Conservation (phyloP, 2,113 vertebrate genomes). For the Pomatostomus ruficeps region DNA sequence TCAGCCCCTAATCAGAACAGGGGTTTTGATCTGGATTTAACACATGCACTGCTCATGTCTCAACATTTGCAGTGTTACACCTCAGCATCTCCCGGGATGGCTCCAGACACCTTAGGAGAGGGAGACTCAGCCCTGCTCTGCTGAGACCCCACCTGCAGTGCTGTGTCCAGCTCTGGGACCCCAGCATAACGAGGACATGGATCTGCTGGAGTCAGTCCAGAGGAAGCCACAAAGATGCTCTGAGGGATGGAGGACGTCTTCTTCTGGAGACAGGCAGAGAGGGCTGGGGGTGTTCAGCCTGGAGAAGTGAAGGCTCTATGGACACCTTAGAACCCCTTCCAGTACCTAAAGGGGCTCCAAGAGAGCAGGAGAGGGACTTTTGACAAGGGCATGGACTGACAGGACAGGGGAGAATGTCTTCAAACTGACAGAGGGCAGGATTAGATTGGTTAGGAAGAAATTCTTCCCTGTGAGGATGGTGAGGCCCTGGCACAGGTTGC, state of each 20-base stretch:
- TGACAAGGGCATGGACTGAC: not conserved
- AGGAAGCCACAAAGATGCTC: not conserved
- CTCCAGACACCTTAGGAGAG: not conserved
- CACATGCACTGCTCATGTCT: fast-evolving
- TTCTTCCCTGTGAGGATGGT: not conserved
- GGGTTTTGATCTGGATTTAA: not conserved
- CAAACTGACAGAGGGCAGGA: not conserved
- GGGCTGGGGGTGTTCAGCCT: not conserved
- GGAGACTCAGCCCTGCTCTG: not conserved
- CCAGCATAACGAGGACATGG: not conserved
- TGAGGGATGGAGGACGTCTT: not conserved
- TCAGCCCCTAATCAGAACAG: not conserved
- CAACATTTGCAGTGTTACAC: fast-evolving
- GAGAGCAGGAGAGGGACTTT: not conserved
- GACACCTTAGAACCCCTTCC: not conserved
- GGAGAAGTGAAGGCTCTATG: not conserved
- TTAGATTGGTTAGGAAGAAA: not conserved
- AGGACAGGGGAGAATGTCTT: not conserved
- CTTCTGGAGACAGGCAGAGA: not conserved
- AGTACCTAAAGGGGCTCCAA: not conserved
- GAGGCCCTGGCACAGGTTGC: not conserved
- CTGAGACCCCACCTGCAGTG: not conserved
- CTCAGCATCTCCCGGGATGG: not conserved
- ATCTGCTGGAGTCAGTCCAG: not conserved
- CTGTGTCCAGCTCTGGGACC: not conserved